Percentiles rank a stretch among this genome's conserved stretches.
These are phyloP conservation scores for Vicugna pacos DNA, from an alignment of 2,113 vertebrate genomes.

Conservation along the genomic window DNA sequence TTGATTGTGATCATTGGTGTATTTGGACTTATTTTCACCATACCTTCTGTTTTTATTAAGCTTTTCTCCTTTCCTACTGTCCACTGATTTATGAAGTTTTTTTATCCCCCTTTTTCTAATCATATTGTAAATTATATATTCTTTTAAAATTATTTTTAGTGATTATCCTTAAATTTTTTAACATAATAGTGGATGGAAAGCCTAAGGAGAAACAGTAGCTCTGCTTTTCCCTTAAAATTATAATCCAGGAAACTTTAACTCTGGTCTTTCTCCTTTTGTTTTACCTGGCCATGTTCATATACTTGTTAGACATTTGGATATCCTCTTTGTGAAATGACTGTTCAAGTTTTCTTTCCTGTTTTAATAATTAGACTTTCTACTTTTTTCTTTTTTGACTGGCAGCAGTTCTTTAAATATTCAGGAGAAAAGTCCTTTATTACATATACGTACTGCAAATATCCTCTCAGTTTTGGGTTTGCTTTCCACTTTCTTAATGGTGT, in stretches of 20 bases:
- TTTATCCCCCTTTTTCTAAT: background rate
- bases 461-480: background rate
- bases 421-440: background rate
- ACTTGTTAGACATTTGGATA: background rate
- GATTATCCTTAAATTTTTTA: background rate
- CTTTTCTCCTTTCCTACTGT: background rate
- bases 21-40: constrained; percentile 13
- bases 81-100: background rate
- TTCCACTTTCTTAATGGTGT: background rate
- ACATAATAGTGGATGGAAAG: background rate
- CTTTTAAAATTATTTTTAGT: background rate
- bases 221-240: background rate
- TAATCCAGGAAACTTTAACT: background rate
- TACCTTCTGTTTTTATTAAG: background rate
- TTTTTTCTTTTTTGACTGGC: constrained; percentile 5
- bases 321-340: background rate
- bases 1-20: constrained; percentile 24
- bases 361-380: background rate
- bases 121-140: background rate
- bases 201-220: background rate
- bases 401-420: background rate
- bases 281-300: background rate
- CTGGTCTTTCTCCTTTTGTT: constrained; percentile 5
- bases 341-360: background rate
- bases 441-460: background rate